These are phyloP conservation scores for Macrocentrus cingulum DNA, from an alignment of 1,140 invertebrate species.

Conservation along the genomic window DNA sequence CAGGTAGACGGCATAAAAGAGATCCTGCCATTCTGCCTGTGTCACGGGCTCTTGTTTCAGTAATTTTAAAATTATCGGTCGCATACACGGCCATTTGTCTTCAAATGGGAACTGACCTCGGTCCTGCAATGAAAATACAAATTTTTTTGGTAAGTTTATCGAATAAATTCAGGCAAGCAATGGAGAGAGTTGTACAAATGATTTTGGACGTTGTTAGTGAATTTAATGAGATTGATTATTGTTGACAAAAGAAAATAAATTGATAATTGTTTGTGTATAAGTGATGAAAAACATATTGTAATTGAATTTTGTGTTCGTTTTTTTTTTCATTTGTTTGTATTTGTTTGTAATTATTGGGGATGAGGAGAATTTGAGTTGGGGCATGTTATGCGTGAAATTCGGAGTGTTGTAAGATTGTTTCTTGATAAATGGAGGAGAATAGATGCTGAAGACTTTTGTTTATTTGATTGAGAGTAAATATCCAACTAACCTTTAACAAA, in stretches of 20 bases:
- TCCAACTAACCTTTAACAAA: constrained; percentile 53
- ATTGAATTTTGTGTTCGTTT: no score
- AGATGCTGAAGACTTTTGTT: constrained; percentile 19
- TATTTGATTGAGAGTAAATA: constrained; percentile 39
- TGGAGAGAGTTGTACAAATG: no score
- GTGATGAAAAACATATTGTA: no score
- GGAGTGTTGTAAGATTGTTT: no score
- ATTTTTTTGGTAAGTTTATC: not conserved
- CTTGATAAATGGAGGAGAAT: not conserved
- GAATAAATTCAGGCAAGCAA: no score
- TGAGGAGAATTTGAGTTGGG: no score
- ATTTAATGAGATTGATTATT: no score
- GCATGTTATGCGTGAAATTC: not conserved
- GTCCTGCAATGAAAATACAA: constrained; percentile 36
- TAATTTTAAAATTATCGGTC: constrained; percentile 88
- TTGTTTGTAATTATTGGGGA: no score
- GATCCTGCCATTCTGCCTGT: constrained; percentile 94
- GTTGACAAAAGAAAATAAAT: no score
- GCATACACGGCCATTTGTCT: constrained; percentile 94
- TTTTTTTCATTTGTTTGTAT: no score
- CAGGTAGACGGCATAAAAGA: constrained; percentile 93
- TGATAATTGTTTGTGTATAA: no score
- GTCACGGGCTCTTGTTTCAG: constrained; percentile 90
- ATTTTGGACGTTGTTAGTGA: no score
- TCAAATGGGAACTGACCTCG: constrained; percentile 75